Evolutionary conservation across 2,888 invertebrate species (phyloP), one percentile per base, ranked within the genome.

Genomic region (Platycnemis pennipes): DNA sequence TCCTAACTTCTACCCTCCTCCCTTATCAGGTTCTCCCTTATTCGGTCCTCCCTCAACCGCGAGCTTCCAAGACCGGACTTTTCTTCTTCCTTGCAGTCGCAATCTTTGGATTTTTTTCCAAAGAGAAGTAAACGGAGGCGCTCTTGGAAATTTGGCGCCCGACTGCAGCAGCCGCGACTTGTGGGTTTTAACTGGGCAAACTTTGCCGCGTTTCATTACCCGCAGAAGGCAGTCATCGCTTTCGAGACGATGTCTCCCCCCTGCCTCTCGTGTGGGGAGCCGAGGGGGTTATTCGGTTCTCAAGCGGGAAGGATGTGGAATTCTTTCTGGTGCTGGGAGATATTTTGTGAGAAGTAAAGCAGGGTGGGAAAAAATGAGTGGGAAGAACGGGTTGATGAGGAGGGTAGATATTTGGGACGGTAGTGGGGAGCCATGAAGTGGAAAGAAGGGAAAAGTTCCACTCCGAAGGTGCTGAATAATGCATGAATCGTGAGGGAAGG

Each of bases 401-500:
- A 77, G 13, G 31, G 31, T 77, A 37, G 31, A 37, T n/a, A 13
- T 16, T 37, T 11, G 77, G 77, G 77, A 49, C 13, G 49, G 49
- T 31, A 7, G 26, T 11, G 69, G 46, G 91, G 11, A 86, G 31
- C 88, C 85, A 56, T 63, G 77, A 26, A 26, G 42, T 94, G 94
- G 63, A n/a, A 86, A 56, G 42, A 69, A 85, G 56, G 19, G 94
- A 49, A 86, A 94, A 94, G 19, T 94, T 77, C 56, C 56, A 53
- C 94, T 94, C 85, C 94, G 86, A 94, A 94, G 86, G 94, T 63
- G 45, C 86, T 87, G 89, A 56, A 94, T 86, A 88, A 53, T 88
- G 22, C 44, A 88, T 87, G 49, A 31, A 42, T 63, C 77, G n/a
- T 69, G 63, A 96, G 96, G 96, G 96, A 96, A 96, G 95, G 96